phyloP scores from a whole-genome alignment of 2,113 vertebrate species.

The Acanthisitta chloris region DNA sequence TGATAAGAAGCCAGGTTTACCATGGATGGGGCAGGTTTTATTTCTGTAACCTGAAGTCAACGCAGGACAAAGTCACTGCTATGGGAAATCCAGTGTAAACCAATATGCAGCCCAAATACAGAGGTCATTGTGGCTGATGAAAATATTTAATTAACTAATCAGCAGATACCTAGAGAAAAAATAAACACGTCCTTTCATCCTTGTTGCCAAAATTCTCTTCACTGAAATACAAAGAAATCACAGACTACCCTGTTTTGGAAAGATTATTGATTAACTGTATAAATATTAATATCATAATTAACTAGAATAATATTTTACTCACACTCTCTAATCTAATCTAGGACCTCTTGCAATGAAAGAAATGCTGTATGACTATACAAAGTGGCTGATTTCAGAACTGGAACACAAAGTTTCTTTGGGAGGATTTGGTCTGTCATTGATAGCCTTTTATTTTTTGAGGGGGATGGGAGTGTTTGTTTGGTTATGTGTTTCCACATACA shows the following conservation, averaged over 20 bases:
- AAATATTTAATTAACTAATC: slow-evolving; percentile 57
- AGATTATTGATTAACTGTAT: slow-evolving; percentile 3
- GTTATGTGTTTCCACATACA: too few species aligned
- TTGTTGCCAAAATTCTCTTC: neutral
- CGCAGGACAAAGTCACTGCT: neutral
- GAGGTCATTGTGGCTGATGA: slow-evolving; percentile 8
- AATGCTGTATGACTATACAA: neutral
- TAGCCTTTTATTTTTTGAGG: neutral
- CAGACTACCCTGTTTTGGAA: neutral
- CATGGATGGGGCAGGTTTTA: neutral
- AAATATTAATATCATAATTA: slow-evolving; percentile 29
- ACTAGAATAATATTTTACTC: slow-evolving; percentile 47
- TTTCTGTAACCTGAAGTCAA: neutral
- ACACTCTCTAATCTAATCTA: slow-evolving; percentile 12
- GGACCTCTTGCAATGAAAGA: neutral
- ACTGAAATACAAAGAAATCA: slow-evolving; percentile 27
- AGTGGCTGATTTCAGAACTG: neutral
- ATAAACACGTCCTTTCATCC: slow-evolving; percentile 31
- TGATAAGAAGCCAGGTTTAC: neutral
- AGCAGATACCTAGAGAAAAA: slow-evolving; percentile 29
- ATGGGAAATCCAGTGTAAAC: slow-evolving; percentile 9
- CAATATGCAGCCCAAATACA: neutral
- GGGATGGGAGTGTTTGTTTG: accelerated
- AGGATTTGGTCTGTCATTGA: neutral
- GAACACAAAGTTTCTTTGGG: neutral